phyloP scores from a whole-genome alignment of 1,140 invertebrate species.

The Cotesia chilonis region DNA sequence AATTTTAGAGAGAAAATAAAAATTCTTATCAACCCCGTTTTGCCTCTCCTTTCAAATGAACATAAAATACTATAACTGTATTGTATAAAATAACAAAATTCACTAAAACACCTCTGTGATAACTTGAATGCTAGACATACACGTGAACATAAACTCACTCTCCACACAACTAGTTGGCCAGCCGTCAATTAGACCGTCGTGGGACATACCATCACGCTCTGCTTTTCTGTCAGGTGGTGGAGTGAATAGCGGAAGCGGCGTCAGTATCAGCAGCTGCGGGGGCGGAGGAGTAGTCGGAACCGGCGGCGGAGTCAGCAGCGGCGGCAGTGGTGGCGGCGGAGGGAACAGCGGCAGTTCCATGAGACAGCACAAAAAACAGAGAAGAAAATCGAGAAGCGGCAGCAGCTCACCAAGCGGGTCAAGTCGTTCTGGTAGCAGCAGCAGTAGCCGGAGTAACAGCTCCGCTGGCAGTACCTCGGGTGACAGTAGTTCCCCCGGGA shows the following conservation, averaged over 20 bases:
- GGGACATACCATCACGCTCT: slow-evolving; percentile 22
- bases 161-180: slow-evolving; percentile 14
- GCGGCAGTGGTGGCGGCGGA: no score
- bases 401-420: slow-evolving; percentile 69
- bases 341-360: slow-evolving; percentile 43
- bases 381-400: slow-evolving; percentile 62
- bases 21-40: no score
- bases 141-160: slow-evolving; percentile 19
- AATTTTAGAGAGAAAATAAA: no score
- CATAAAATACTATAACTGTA: background rate
- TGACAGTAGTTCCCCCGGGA: slow-evolving; percentile 61
- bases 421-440: slow-evolving; percentile 69
- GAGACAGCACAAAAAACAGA: slow-evolving; percentile 60
- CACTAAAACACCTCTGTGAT: background rate
- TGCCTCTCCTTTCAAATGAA: no score
- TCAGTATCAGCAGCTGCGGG: slow-evolving; percentile 33
- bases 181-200: slow-evolving; percentile 12
- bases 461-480: slow-evolving; percentile 64
- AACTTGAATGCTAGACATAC: background rate
- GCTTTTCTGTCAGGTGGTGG: slow-evolving; percentile 35
- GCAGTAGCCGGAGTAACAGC: slow-evolving; percentile 70
- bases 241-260: slow-evolving; percentile 27
- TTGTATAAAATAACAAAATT: background rate
- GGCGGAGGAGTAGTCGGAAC: slow-evolving; percentile 34
- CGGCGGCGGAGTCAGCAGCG: slow-evolving; percentile 41